Percentiles rank a stretch among this genome's conserved stretches.
These are phyloP conservation scores for Nephrotoma guestfalica DNA, from an alignment of 2,888 invertebrate genomes.

Conservation along the genomic window DNA sequence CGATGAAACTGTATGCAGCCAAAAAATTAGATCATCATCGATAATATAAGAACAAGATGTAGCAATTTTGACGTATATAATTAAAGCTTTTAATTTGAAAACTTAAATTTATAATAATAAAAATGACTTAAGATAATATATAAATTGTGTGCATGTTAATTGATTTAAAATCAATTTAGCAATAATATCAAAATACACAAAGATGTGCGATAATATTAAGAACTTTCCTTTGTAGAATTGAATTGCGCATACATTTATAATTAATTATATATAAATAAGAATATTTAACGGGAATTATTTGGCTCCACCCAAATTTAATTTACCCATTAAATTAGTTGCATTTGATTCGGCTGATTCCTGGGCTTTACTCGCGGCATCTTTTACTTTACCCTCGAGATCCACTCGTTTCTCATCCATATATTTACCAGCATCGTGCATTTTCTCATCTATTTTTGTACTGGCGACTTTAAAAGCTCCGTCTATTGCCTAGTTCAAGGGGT, in stretches of 20 bases:
- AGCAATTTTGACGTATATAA: background rate
- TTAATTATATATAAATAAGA: background rate
- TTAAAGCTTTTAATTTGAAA: background rate
- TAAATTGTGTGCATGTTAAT: background rate
- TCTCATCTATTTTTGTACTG: constrained; percentile 41
- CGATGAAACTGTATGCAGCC: background rate
- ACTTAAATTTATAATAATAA: background rate
- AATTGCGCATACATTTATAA: background rate
- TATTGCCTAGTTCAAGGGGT: constrained; percentile 22
- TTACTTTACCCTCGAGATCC: constrained; percentile 17
- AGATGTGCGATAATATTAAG: background rate
- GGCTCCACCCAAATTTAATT: constrained; percentile 21
- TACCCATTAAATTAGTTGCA: constrained; percentile 28
- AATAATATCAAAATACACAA: background rate
- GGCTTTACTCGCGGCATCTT: constrained; percentile 24
- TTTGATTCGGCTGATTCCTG: constrained; percentile 26
- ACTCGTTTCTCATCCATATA: constrained; percentile 44
- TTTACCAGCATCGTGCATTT: constrained; percentile 47
- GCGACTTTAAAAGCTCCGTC: constrained; percentile 43
- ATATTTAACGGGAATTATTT: background rate
- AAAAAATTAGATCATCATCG: background rate
- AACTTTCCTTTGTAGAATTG: background rate
- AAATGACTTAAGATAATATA: background rate
- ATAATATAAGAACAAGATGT: background rate
- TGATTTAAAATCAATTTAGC: background rate